These are phyloP conservation scores for Scaptomyza caliginosa DNA, from an alignment of 2,888 invertebrate species.

Conservation along the genomic window DNA sequence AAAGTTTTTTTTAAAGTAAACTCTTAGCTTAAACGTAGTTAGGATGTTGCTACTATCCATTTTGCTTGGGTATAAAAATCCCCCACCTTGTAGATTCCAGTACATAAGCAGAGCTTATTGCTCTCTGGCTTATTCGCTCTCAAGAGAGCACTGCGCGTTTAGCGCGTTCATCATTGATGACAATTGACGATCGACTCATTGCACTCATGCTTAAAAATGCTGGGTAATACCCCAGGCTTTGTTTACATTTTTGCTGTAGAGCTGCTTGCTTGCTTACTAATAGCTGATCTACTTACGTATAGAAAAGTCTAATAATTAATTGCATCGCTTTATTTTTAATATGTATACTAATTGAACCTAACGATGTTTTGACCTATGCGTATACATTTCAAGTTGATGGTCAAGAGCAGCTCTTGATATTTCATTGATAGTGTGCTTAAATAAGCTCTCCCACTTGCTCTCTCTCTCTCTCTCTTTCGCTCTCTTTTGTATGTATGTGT, in stretches of 20 bases:
- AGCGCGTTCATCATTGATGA: constrained; percentile 1
- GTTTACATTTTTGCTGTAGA: constrained; percentile 5
- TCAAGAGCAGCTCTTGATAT: constrained; percentile 1
- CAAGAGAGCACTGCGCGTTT: constrained; percentile 1
- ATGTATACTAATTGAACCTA: background rate
- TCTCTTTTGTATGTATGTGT: background rate
- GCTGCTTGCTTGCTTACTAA: background rate
- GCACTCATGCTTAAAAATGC: background rate
- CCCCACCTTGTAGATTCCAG: background rate
- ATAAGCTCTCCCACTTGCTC: background rate
- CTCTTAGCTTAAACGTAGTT: no score
- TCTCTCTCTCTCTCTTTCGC: no score
- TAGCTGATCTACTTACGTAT: constrained; percentile 8
- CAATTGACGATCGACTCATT: constrained; percentile 10
- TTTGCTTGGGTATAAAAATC: background rate
- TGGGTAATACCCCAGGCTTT: constrained; percentile 15
- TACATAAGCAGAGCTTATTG: background rate
- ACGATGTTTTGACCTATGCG: background rate
- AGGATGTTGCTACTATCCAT: background rate
- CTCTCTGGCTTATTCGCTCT: background rate
- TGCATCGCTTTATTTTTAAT: background rate
- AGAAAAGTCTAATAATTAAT: background rate
- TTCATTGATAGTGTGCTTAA: constrained; percentile 6
- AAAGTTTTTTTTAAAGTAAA: no score
- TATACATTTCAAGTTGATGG: background rate